phyloP scores from a whole-genome alignment of 1,140 invertebrate species.

The Drosophila orosa region DNA sequence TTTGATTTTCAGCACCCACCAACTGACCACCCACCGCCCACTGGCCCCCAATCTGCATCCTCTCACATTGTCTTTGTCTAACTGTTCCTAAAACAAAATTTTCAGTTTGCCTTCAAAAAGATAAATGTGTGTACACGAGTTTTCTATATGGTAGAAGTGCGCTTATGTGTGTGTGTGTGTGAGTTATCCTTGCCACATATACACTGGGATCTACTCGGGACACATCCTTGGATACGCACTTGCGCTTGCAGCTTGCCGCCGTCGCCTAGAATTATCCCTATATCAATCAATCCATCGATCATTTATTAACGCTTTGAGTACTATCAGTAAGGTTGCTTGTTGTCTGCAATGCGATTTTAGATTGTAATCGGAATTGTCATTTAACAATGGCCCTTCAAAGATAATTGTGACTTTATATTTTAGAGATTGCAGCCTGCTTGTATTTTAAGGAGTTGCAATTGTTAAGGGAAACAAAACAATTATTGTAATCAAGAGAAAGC shows the following conservation, averaged over 20 bases:
- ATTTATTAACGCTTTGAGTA: slow-evolving; percentile 19
- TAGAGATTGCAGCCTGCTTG: not conserved
- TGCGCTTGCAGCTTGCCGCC: slow-evolving; percentile 17
- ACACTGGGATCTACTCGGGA: slow-evolving; percentile 21
- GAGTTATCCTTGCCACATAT: slow-evolving; percentile 30
- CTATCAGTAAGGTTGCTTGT: slow-evolving; percentile 5
- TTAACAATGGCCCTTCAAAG: slow-evolving; percentile 2
- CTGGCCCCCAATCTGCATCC: slow-evolving; percentile 28
- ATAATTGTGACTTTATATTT: not conserved
- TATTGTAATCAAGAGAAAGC: not conserved
- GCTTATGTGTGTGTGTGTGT: slow-evolving; percentile 5
- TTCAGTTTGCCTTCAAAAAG: slow-evolving; percentile 65
- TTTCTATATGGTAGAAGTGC: slow-evolving; percentile 13
- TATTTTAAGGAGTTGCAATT: not conserved
- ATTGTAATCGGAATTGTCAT: slow-evolving; percentile 13
- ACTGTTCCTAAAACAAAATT: slow-evolving; percentile 74
- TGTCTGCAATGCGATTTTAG: slow-evolving; percentile 13
- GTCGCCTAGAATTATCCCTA: not conserved
- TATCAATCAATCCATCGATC: slow-evolving; percentile 30
- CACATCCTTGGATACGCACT: slow-evolving; percentile 23
- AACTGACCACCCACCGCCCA: slow-evolving; percentile 13
- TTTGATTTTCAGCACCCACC: slow-evolving; percentile 57
- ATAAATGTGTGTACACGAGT: slow-evolving; percentile 41
- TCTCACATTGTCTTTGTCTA: slow-evolving; percentile 65
- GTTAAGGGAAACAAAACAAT: not conserved